Evolutionary conservation across 2,113 vertebrate genomes (phyloP).

Genomic region (Gambusia holbrooki): DNA sequence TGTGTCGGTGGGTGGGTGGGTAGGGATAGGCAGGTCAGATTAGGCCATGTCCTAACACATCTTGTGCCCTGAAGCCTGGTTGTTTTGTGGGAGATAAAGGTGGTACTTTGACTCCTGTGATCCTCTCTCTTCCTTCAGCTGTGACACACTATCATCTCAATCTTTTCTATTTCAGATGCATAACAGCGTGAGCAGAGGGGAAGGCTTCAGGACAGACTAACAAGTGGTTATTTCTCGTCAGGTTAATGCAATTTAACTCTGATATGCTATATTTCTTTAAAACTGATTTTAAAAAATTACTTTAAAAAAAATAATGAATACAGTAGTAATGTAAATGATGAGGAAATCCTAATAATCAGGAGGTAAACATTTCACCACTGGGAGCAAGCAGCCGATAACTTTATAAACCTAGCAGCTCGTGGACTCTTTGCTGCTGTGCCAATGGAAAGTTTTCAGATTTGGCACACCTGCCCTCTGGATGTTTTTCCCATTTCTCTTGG

Average conservation of each 20-base stretch:
- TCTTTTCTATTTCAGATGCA: not conserved
- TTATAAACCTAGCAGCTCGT: not conserved
- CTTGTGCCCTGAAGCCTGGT: conserved; percentile 34
- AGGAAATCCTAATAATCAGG: not conserved
- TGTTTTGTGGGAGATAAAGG: conserved; percentile 38
- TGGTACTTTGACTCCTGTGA: conserved; percentile 23
- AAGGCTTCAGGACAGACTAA: not conserved
- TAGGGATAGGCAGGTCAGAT: conserved; percentile 30
- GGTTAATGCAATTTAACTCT: no score
- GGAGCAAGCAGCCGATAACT: not conserved
- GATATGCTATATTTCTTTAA: no score
- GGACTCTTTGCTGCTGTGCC: not conserved
- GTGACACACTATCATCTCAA: conserved; percentile 14
- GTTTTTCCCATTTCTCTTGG: not conserved
- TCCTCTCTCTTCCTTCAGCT: conserved; percentile 20
- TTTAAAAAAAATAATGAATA: no score
- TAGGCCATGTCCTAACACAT: conserved; percentile 53
- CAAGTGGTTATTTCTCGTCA: no score
- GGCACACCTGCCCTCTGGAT: not conserved
- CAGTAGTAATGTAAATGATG: not conserved
- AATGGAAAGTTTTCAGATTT: not conserved
- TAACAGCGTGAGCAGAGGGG: not conserved
- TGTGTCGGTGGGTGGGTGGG: conserved; percentile 18
- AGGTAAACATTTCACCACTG: not conserved
- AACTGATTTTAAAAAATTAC: no score